A percentile compares a stretch with the other conserved stretches of the same genome.
These are phyloP conservation scores for Echinops telfairi DNA, from an alignment of 2,113 vertebrate species.

Conservation along the genomic window DNA sequence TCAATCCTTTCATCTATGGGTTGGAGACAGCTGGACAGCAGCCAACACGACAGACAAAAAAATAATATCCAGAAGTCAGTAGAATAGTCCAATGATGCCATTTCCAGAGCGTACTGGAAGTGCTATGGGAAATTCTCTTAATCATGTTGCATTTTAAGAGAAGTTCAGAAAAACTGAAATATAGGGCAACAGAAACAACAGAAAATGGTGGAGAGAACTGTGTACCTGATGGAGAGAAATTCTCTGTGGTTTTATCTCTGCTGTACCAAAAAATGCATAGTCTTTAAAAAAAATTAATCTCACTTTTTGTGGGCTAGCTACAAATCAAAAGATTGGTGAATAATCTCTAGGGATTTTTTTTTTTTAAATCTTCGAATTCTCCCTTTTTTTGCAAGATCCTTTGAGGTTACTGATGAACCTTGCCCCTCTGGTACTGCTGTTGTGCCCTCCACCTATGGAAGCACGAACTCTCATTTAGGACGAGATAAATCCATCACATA, in stretches of 20 bases:
- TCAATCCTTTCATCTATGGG: neutral
- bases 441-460: neutral
- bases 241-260: neutral
- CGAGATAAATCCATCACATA: neutral
- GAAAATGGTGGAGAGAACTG: neutral
- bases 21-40: neutral
- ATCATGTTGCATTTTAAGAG: neutral
- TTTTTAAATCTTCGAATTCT: constrained; percentile 64
- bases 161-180: neutral
- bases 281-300: constrained; percentile 11
- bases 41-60: neutral
- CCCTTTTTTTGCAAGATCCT: constrained; percentile 62
- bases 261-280: neutral
- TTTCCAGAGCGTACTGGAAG: neutral
- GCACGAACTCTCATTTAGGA: too few species aligned
- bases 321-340: constrained; percentile 58
- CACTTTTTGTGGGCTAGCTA: neutral
- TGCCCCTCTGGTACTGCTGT: neutral
- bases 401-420: constrained; percentile 57
- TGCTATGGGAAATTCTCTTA: neutral
- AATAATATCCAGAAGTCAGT: neutral
- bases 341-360: constrained; percentile 62
- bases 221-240: neutral
- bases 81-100: neutral
- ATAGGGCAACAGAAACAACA: neutral